These are phyloP conservation scores for Lycopodina hypogea DNA, from an alignment of 37 sponge, comb jelly and placozoan genomes.

Conservation along the genomic window DNA sequence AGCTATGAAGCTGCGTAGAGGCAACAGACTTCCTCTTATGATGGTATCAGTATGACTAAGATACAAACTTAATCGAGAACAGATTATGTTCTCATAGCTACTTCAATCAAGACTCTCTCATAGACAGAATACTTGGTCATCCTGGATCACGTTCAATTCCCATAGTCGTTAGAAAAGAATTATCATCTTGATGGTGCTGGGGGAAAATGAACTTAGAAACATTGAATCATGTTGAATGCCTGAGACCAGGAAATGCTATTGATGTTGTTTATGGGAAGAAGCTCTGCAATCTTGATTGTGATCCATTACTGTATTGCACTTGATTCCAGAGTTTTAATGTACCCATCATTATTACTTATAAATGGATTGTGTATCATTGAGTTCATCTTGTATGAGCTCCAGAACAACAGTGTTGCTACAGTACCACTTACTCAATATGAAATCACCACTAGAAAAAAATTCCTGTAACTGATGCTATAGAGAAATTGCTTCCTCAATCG, in stretches of 20 bases:
- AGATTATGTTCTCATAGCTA: slow-evolving; percentile 17
- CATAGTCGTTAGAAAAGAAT: too few relatives aligned
- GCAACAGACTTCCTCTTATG: neutral
- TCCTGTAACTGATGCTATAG: slow-evolving; percentile 20
- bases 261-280: slow-evolving; percentile 1
- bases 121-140: slow-evolving; percentile 14
- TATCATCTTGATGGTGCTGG: slow-evolving; percentile 25
- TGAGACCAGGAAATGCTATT: slow-evolving; percentile 31
- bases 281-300: slow-evolving; percentile 3
- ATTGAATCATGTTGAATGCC: slow-evolving; percentile 22
- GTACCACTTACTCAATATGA: slow-evolving; percentile 19
- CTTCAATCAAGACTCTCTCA: slow-evolving; percentile 9
- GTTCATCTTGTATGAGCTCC: too few relatives aligned
- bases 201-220: slow-evolving; percentile 37
- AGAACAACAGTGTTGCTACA: slow-evolving; percentile 8
- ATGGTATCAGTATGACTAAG: slow-evolving; percentile 27
- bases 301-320: slow-evolving; percentile 25
- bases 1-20: slow-evolving; percentile 12
- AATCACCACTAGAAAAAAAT: slow-evolving; percentile 15
- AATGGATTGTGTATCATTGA: too few relatives aligned
- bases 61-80: slow-evolving; percentile 5
- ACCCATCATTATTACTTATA: slow-evolving; percentile 4
- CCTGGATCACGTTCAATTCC: slow-evolving; percentile 31
- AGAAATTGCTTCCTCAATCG: slow-evolving; percentile 7
- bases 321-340: slow-evolving; percentile 34